Evolutionary conservation across 1,140 invertebrate species (phyloP), one percentile per base, ranked within the genome.

Genomic region (Listronotus oregonensis): DNA sequence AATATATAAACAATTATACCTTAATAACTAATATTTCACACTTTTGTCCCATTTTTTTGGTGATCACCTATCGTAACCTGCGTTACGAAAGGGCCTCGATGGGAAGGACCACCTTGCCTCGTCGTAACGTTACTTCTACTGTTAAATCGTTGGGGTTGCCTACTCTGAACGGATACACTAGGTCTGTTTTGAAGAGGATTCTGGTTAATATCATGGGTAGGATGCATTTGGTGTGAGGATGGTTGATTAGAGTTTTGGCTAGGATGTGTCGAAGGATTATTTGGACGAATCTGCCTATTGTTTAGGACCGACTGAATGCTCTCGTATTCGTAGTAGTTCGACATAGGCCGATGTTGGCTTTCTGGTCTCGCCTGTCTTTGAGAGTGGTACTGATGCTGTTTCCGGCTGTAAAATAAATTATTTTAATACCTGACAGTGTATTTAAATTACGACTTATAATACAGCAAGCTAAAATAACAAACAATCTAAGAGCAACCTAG

Each of bases 261-360:
- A 9, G 6, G 46, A 39, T 65, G 56, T 43, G 50, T 21, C 17
- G 46, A 57, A 9, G 52, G 50, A 34, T 65, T 66, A n/a, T 34
- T 63, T 31, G 5, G 64, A 17, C 39, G 61, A 34, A 31, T 64
- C 65, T 67, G 69, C 14, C 69, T 61, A 27, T 61, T 68, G 61
- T 78, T 76, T 58, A 84, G 74, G 15, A 82, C 75, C 6, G 81
- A 85, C 71, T 90, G 88, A 14, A 90, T 85, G 67, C 85, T 90
- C 76, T 93, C 91, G 77, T 93, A 93, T 79, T 93, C 91, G 75
- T 90, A 92, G 78, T 88, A 92, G 78, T 90, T 92, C 66, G 90
- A 91, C 58, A 89, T 85, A 11, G 90, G 90, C 9, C 90, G 81
- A 15, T 84, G 78, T 14, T 84, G 82, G 37, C 82, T 81, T 58